A percentile compares a stretch with the other conserved stretches of the same genome.
phyloP scores from a whole-genome alignment of 2,113 vertebrate genomes.

The Condylura cristata region DNA sequence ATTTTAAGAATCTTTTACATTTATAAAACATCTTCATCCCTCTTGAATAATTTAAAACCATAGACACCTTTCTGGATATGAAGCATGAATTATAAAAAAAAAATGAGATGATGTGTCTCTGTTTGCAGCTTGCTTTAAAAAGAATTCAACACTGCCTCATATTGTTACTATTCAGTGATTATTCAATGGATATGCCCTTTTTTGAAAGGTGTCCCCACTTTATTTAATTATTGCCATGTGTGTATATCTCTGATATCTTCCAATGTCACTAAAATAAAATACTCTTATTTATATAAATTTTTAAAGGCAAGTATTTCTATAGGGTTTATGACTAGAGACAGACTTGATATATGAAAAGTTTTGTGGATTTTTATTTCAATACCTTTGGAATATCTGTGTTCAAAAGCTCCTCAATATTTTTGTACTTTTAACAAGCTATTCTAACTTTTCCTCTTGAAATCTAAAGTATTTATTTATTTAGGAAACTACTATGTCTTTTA shows the following conservation, averaged over 20 bases:
- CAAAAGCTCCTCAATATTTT: not conserved
- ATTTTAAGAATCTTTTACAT: constrained; percentile 56
- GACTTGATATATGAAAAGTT: not conserved
- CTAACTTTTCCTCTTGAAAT: not conserved
- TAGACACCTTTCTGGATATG: constrained; percentile 1
- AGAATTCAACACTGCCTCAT: not conserved
- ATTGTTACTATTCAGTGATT: not conserved
- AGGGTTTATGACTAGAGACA: not conserved
- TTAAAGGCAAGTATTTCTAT: not conserved
- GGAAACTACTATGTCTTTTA: not conserved
- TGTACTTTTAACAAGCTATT: not conserved
- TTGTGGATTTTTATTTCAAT: not conserved
- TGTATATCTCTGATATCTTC: not conserved
- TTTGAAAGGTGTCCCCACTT: not conserved
- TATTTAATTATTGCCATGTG: not conserved
- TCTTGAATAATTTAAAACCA: constrained; percentile 63
- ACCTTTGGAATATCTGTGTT: constrained; percentile 33
- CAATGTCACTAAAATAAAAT: constrained; percentile 27
- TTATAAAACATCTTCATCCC: constrained; percentile 26
- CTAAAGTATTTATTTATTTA: constrained; percentile 41
- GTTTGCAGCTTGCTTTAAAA: constrained; percentile 8
- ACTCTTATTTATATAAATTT: not conserved
- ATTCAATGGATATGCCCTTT: not conserved
- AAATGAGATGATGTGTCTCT: constrained; percentile 37
- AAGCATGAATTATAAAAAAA: constrained; percentile 48